Evolutionary conservation across 1,140 invertebrate genomes (phyloP).

Genomic region (Battus philenor): DNA sequence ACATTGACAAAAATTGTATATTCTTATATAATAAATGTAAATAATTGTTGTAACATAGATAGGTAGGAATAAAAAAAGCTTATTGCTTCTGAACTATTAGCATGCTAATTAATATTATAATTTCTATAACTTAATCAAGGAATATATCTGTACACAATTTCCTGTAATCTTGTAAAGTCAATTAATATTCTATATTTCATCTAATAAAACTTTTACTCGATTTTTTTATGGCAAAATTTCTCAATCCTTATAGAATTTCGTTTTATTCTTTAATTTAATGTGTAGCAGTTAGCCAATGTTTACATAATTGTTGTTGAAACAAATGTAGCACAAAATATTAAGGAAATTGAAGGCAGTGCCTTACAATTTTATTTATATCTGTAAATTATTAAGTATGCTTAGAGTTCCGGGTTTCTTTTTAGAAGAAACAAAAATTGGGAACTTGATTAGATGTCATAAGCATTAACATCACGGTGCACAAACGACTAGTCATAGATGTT

Average conservation of each 20-base stretch:
- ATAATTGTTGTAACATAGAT: conserved; percentile 10
- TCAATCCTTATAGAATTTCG: no score
- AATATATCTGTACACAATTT: no score
- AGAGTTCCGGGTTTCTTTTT: background rate
- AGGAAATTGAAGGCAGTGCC: conserved; percentile 49
- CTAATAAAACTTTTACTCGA: no score
- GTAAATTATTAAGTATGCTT: background rate
- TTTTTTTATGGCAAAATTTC: no score
- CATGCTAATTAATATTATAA: no score
- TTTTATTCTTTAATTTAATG: no score
- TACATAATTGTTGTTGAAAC: no score
- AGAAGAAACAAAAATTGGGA: background rate
- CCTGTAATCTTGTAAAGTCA: no score
- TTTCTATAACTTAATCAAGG: no score
- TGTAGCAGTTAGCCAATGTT: no score
- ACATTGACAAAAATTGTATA: background rate
- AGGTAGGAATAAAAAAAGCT: background rate
- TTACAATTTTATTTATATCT: conserved; percentile 29
- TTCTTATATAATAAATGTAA: conserved; percentile 2
- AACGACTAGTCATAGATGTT: conserved; percentile 8
- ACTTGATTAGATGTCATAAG: background rate
- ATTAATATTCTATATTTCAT: no score
- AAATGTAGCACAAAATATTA: no score
- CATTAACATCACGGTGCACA: conserved; percentile 2
- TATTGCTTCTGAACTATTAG: background rate